Conservation (phyloP, 1,140 invertebrate species). For the Bombus consobrinus region DNA sequence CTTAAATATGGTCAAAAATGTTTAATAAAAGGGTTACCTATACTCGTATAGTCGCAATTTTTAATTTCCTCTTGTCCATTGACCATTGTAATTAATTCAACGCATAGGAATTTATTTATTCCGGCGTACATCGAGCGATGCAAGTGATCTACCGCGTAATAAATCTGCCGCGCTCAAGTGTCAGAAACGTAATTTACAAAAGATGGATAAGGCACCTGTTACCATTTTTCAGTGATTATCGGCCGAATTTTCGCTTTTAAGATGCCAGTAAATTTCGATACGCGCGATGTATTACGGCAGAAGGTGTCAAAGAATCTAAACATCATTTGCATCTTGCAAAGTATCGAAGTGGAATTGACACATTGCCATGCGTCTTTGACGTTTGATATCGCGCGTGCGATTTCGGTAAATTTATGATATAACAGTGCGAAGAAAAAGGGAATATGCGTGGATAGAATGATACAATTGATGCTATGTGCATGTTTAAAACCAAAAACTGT, state of each 20-base stretch:
- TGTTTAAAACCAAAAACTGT: too few species aligned
- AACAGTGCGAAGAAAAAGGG: too few species aligned
- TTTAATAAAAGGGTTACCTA: too few species aligned
- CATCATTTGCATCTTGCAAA: neutral
- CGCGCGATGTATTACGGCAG: too few species aligned
- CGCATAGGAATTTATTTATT: constrained; percentile 15
- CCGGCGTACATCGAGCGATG: neutral
- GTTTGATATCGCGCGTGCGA: too few species aligned
- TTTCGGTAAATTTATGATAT: neutral
- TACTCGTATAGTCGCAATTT: too few species aligned
- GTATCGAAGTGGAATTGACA: constrained; percentile 1
- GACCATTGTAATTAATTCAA: too few species aligned
- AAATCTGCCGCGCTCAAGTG: constrained; percentile 33
- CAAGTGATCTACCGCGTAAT: constrained; percentile 27
- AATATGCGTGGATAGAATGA: neutral
- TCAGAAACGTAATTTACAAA: constrained; percentile 19
- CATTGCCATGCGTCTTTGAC: neutral
- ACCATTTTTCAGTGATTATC: constrained; percentile 32
- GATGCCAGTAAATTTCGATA: constrained; percentile 11
- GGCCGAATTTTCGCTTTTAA: neutral
- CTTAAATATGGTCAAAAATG: too few species aligned
- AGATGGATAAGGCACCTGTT: constrained; percentile 46
- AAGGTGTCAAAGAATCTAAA: neutral
- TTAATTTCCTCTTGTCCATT: too few species aligned
- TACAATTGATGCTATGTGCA: too few species aligned